Evolutionary conservation across 2,797 vertebrate species (phyloP).

Genomic region (Sebastes wilsoni): DNA sequence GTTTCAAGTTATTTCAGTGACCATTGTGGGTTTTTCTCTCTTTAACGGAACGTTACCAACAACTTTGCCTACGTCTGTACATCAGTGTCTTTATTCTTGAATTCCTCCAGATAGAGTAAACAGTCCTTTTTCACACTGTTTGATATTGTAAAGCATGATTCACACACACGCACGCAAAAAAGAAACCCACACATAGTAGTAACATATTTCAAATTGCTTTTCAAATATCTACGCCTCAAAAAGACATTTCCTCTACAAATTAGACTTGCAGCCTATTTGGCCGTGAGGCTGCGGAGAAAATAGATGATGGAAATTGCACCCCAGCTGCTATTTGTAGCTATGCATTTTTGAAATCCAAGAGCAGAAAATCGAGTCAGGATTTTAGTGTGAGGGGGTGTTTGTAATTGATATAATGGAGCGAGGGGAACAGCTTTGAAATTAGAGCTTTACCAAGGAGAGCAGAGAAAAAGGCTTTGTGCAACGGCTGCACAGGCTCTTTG

Average conservation of each 20-base stretch:
- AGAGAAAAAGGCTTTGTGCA: conserved; percentile 52
- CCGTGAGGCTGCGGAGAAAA: conserved; percentile 21
- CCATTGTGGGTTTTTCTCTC: too few species aligned
- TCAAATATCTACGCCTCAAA: conserved; percentile 19
- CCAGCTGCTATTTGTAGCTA: conserved; percentile 61
- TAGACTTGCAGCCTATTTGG: conserved; percentile 15
- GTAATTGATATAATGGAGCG: conserved; percentile 70
- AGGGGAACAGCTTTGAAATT: conserved; percentile 61
- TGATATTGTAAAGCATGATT: conserved; percentile 3
- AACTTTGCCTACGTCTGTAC: too few species aligned
- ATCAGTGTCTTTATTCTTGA: conserved; percentile 1
- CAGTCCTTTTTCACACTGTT: not conserved
- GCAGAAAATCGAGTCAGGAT: conserved; percentile 59
- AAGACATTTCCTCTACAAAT: conserved; percentile 34
- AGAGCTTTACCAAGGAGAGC: conserved; percentile 35
- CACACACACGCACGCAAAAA: not conserved
- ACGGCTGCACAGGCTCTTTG: conserved; percentile 47
- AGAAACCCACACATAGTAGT: not conserved
- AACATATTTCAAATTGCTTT: conserved; percentile 26
- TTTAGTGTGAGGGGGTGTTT: conserved; percentile 61
- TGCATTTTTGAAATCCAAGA: conserved; percentile 60
- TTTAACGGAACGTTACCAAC: too few species aligned
- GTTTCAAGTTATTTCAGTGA: too few species aligned
- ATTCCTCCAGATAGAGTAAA: conserved; percentile 16
- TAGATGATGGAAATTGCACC: conserved; percentile 47